These are phyloP conservation scores for Luscinia luscinia DNA, from an alignment of 2,797 vertebrate genomes.

Conservation along the genomic window DNA sequence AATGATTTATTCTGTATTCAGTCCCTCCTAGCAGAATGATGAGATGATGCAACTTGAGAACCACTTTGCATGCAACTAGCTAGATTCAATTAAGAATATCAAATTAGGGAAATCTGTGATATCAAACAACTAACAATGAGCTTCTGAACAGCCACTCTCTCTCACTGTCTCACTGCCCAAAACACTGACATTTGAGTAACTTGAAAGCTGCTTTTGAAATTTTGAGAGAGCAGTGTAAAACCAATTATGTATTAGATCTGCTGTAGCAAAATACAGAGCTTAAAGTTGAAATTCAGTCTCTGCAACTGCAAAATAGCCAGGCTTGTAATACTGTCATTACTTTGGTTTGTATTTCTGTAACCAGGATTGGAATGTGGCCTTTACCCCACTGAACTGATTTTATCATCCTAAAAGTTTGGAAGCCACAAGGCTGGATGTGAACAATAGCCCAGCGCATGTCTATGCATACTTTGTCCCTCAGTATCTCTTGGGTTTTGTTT, in stretches of 20 bases:
- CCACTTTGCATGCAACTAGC: neutral
- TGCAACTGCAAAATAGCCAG: neutral
- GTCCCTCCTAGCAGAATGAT: neutral
- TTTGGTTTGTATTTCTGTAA: constrained; percentile 39
- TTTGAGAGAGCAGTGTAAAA: neutral
- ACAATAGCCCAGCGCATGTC: constrained; percentile 54
- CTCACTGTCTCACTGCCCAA: neutral
- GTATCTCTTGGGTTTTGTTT: constrained; percentile 29
- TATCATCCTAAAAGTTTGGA: constrained; percentile 25
- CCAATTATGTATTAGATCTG: neutral
- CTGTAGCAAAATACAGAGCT: neutral
- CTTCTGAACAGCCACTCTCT: neutral
- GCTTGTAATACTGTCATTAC: neutral
- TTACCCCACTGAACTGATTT: constrained; percentile 35
- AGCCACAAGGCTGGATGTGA: constrained; percentile 27
- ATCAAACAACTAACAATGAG: neutral
- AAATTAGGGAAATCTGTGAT: neutral
- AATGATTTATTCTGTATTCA: neutral
- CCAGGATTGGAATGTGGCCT: constrained; percentile 30
- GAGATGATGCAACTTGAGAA: neutral
- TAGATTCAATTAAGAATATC: neutral
- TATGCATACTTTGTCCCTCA: neutral
- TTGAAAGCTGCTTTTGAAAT: neutral
- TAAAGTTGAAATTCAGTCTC: neutral
- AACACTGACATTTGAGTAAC: neutral